Base-by-base conservation (phyloP, 2,797 vertebrate genomes). In the Ctenopoma multispine region DNA sequence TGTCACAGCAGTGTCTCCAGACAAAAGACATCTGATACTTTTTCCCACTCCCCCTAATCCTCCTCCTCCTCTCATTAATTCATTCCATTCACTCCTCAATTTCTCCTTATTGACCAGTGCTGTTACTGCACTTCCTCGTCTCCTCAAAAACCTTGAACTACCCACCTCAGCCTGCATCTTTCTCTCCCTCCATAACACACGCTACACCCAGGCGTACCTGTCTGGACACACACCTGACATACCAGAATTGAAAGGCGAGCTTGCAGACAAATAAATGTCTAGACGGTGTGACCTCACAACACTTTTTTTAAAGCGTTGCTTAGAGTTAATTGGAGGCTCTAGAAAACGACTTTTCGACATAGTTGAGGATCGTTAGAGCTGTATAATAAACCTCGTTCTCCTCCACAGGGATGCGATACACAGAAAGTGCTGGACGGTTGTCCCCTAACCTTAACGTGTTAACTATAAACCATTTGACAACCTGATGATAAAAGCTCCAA, bases 241-340 rank as follows among this genome's bases (percentile, higher is more conserved):
- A 92, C 85, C 67, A 48, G 74, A 90, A 94, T 93, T 96, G 95
- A 96, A 96, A 96, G 93, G 66, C 40, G 78, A 86, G 48, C 68
- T 67, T 46, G 50, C 69, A 86, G 73, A 90, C 81, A 95, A 94
- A 94, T 89, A 93, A 88, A 91, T 90, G 93, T 95, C 95, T 96
- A 95, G 94, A 95, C 93, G 80, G 84, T 82, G 88, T 95, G 93
- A 94, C 92, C 92, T 93, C 89, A 92, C 89, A 87, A 88, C 63
- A 82, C 72, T 90, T 73, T 48, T 69, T 82, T 84, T 86, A 90
- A 47, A 29, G 21, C 15, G 8, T 31, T 55, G 4, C 31, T 46
- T 8, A 61, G 4, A 20, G 20, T 61, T 56, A 43, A 58, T 20
- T 49, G 48, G 34, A 59, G 3, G n/a, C 43, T 60, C 50, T 24